Evolutionary conservation across 1,140 invertebrate genomes (phyloP).

Genomic region (Lepidurus couesii): DNA sequence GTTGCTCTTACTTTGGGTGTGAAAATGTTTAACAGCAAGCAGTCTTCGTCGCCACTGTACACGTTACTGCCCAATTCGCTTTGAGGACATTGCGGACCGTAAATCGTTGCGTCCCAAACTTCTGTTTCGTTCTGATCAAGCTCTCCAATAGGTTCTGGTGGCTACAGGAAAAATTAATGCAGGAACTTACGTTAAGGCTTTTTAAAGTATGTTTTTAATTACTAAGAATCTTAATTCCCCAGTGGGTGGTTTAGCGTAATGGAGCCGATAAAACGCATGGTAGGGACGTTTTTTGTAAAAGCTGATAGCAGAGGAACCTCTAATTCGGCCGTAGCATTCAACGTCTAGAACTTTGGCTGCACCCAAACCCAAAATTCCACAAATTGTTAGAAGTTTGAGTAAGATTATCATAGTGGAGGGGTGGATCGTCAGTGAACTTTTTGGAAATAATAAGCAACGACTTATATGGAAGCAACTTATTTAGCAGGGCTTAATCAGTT

Average conservation of each 20-base stretch:
- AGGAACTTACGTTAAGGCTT: neutral
- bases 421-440: neutral
- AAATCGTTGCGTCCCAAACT: slow-evolving; percentile 3
- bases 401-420: neutral
- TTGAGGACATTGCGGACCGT: slow-evolving; percentile 29
- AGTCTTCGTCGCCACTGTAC: slow-evolving; percentile 28
- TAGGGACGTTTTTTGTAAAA: neutral
- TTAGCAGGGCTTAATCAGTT: too few relatives aligned
- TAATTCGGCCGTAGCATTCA: neutral
- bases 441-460: neutral
- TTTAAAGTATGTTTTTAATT: neutral
- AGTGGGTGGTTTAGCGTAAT: slow-evolving; percentile 7
- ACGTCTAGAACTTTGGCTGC: neutral
- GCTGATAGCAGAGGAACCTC: neutral
- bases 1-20: slow-evolving; percentile 30
- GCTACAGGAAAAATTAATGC: neutral
- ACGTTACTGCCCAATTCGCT: neutral
- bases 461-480: too few relatives aligned
- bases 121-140: slow-evolving; percentile 1
- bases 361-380: neutral
- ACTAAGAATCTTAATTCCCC: slow-evolving; percentile 6
- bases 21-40: slow-evolving; percentile 29
- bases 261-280: neutral
- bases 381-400: neutral
- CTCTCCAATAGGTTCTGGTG: slow-evolving; percentile 29